phyloP scores from a whole-genome alignment of 2,888 invertebrate species.

The Aquatica leii region DNA sequence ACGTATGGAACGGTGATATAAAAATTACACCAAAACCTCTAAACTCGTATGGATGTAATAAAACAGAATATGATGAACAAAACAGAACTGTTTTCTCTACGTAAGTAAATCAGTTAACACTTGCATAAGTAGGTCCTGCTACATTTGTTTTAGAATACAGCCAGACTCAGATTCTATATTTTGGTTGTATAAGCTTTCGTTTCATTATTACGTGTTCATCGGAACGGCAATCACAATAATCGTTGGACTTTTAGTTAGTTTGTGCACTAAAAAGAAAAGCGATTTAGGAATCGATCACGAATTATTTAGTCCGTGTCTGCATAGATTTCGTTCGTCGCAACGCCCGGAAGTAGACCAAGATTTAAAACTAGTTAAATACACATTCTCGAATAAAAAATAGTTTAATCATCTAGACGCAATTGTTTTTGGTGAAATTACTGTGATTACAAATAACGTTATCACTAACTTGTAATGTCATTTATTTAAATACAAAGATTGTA shows the following conservation, averaged over 20 bases:
- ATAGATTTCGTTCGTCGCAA: too few species aligned
- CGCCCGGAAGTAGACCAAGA: neutral
- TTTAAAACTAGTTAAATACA: too few species aligned
- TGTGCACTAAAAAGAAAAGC: neutral
- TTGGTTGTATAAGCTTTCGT: neutral
- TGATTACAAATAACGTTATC: too few species aligned
- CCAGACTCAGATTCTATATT: too few species aligned
- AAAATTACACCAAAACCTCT: neutral
- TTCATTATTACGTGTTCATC: neutral
- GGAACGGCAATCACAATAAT: neutral
- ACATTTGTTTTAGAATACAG: too few species aligned
- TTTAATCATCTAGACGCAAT: too few species aligned
- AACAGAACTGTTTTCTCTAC: neutral
- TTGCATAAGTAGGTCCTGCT: too few species aligned
- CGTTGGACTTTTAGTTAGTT: neutral
- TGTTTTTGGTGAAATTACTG: too few species aligned
- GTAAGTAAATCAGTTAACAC: too few species aligned
- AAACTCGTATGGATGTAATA: neutral
- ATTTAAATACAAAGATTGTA: too few species aligned
- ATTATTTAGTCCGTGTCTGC: neutral
- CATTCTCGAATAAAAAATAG: too few species aligned
- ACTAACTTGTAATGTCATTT: too few species aligned
- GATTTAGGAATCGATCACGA: neutral
- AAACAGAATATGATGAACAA: neutral
- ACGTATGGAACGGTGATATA: constrained; percentile 2